These are phyloP conservation scores for Sciurus vulgaris DNA, from an alignment of 2,797 vertebrate species.

Conservation along the genomic window DNA sequence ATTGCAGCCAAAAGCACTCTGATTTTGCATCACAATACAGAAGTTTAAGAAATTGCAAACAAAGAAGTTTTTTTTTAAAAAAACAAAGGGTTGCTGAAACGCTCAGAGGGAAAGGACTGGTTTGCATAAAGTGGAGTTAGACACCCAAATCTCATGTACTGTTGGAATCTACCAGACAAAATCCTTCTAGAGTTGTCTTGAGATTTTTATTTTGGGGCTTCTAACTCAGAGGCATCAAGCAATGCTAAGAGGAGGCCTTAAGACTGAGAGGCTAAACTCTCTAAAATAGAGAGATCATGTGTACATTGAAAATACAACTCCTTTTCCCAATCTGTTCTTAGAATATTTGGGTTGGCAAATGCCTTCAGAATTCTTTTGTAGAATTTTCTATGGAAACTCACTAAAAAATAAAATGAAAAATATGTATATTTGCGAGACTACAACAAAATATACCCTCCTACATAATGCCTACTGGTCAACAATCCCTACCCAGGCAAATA, in stretches of 20 bases:
- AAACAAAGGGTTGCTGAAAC: background rate
- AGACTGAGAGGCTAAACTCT: background rate
- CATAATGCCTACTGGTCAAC: background rate
- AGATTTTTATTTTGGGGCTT: background rate
- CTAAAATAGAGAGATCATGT: background rate
- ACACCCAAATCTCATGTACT: background rate
- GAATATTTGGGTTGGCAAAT: background rate
- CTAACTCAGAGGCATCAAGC: background rate
- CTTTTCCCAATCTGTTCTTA: background rate
- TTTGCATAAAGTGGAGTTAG: background rate
- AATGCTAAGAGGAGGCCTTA: background rate
- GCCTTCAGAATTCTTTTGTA: no score
- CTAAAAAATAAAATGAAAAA: background rate
- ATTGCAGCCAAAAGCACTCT: background rate
- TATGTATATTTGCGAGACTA: background rate
- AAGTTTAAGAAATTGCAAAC: background rate
- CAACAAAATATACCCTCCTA: background rate
- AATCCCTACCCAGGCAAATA: background rate
- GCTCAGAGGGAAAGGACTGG: background rate
- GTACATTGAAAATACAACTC: background rate
- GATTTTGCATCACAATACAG: background rate
- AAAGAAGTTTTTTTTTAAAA: background rate
- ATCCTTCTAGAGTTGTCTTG: background rate
- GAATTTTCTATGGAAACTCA: no score
- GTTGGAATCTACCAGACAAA: background rate